Base-by-base conservation (phyloP, 1,140 invertebrate species). In the Maniola jurtina region DNA sequence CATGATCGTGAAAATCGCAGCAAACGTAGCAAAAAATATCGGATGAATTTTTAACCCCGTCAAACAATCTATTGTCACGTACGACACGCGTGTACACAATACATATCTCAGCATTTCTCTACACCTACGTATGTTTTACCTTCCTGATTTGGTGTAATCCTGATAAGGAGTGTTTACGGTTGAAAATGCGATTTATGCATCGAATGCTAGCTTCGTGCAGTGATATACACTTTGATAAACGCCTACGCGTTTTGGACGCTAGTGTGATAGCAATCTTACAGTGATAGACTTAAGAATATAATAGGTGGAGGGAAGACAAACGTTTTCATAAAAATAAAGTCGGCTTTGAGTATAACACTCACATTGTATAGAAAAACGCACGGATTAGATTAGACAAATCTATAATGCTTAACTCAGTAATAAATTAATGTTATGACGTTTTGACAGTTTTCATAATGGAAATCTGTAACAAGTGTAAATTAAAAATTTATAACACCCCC, bases 141-240 rank as follows among this genome's bases (percentile, higher is more conserved):
- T 50, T 16, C 16, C 48, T 16, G 48, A 50, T 50, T 50, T 50
- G 48, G 48, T 50, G 6, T 50, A 16, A 25, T 9, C 14, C 48
- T 50, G 48, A 50, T 50, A 50, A 50, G 15, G 48, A 13, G 48
- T 8, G 6, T 15, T 15, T 25, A 50, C 48, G 48, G 48, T 15
- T 25, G 48, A 50, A 50, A 50, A 16, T 50, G 48, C 14, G 48
- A 50, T 50, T 50, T 25, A 50, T 25, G 15, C 14, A 50, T 50
- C 14, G 48, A 50, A 13, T 50, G 10, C 13, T 47, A 47, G 48
- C 14, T 16, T 50, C 48, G 45, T 47, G n/a, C 45, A 50, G 5
- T 16, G 48, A 50, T 50, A 50, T 16, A 50, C 48, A n/a, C 1
- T 13, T 50, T 50, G 14, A 50, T 50, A 25, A 50, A 50, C 14